These are phyloP conservation scores for Polietes domitor DNA, from an alignment of 2,888 invertebrate genomes.

Conservation along the genomic window DNA sequence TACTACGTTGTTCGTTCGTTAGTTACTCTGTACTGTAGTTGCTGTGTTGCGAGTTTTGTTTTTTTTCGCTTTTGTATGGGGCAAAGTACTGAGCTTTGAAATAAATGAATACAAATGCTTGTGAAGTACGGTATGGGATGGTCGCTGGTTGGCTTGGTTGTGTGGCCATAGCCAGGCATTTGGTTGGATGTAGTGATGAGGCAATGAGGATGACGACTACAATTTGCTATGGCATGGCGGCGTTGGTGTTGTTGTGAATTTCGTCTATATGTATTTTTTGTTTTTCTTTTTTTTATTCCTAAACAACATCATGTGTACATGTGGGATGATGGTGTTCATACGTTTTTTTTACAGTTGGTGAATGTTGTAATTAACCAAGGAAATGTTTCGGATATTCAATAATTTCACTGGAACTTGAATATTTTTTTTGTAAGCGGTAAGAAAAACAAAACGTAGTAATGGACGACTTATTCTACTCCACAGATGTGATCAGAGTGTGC, in stretches of 20 bases:
- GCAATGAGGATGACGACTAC: neutral
- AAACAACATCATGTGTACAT: neutral
- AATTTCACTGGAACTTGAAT: neutral
- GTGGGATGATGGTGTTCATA: neutral
- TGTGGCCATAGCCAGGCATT: neutral
- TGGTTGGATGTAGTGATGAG: neutral
- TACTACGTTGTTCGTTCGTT: neutral
- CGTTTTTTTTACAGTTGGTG: neutral
- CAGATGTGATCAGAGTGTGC: neutral
- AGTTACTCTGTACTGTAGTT: constrained; percentile 9
- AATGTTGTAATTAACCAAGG: too few relatives aligned
- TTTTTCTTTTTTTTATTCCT: neutral
- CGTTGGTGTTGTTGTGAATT: neutral
- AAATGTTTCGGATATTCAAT: too few relatives aligned
- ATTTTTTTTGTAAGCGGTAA: too few relatives aligned
- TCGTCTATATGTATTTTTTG: neutral
- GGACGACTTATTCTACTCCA: too few relatives aligned
- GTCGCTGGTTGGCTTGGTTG: neutral
- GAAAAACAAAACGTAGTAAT: too few relatives aligned
- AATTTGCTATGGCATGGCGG: neutral
- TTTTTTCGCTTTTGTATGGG: constrained; percentile 6
- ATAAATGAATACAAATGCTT: constrained; percentile 8
- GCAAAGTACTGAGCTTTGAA: constrained; percentile 1
- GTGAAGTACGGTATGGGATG: neutral
- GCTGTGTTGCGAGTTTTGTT: neutral